Base-by-base conservation (phyloP, 2,888 invertebrate genomes). In the Amphipoea lucens region DNA sequence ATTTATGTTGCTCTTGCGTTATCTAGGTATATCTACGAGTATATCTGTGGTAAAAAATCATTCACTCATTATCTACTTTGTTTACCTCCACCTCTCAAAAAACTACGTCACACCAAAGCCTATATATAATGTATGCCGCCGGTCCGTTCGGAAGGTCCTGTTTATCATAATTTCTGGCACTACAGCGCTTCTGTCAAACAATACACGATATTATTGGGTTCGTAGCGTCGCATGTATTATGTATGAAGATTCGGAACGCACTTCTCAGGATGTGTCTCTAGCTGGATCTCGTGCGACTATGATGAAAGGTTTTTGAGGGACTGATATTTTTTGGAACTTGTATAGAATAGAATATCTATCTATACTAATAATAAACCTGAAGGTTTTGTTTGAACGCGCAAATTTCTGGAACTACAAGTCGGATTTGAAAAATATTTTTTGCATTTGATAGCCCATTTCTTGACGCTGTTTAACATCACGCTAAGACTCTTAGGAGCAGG, bases 171-270 rank as follows among this genome's bases (percentile, higher is more conserved):
- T 94, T 93, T 92, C 88, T 89, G 90, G 85, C 91, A 91, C 92
- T 92, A 94, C 91, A 92, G 89, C 90, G 90, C 89, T 91, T 90
- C 92, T 93, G 95, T 95, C 94, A 94, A 94, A 95, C 94, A 95
- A 95, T 94, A 95, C 93, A 92, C 90, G 87, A 92, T 94, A 92
- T 94, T 94, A 95, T 95, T 94, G 94, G 94, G 93, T 92, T 91
- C 91, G 90, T 73, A 79, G 76, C 89, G 89, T 90, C 92, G 80
- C 91, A 96, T 96, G 95, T 93, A 93, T 95, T 95, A 96, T 96
- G 95, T 94, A 96, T 96, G 94, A 95, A 88, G 80, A 68, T 90
- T 90, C 84, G 81, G 90, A 90, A 91, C 92, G 90, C 91, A 92
- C 91, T 92, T 91, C 91, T 86, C 85, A 84, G 81, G 89, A 87